These are phyloP conservation scores for Sycophila texana DNA, from an alignment of 2,888 invertebrate genomes.

Conservation along the genomic window DNA sequence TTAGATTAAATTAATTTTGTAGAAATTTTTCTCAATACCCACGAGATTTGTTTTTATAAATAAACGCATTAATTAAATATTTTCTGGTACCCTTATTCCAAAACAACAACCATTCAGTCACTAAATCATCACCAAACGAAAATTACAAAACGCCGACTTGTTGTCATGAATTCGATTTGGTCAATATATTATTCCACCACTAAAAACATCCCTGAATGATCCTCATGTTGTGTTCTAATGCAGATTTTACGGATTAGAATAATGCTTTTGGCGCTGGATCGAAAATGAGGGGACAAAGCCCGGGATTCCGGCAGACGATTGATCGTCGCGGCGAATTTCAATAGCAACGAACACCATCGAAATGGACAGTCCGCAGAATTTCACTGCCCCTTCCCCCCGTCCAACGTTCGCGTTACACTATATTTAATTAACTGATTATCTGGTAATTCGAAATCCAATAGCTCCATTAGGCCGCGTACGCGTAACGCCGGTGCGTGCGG, in stretches of 20 bases:
- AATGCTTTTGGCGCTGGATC: conserved; percentile 38
- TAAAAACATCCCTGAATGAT: too few relatives aligned
- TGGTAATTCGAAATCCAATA: conserved; percentile 53
- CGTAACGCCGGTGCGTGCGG: not conserved
- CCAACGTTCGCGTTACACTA: conserved; percentile 37
- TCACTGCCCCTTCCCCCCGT: not conserved
- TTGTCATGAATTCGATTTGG: too few relatives aligned
- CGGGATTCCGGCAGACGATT: conserved; percentile 9
- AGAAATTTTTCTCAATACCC: too few relatives aligned
- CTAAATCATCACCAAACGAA: too few relatives aligned
- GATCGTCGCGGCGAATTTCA: conserved; percentile 22
- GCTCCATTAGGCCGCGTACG: conserved; percentile 33
- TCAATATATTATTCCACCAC: too few relatives aligned
- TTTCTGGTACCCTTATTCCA: too few relatives aligned
- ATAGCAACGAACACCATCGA: not conserved
- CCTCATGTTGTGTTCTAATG: not conserved
- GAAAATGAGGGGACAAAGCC: conserved; percentile 25
- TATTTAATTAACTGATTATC: conserved; percentile 53
- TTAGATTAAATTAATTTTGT: too few relatives aligned
- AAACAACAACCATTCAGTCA: too few relatives aligned
- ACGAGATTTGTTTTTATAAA: too few relatives aligned
- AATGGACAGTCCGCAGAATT: conserved; percentile 20
- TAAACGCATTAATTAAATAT: too few relatives aligned
- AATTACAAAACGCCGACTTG: too few relatives aligned
- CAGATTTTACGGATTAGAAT: conserved; percentile 39